Conservation (phyloP, 92 coral and sea anemone species). For the Meandrina meandrites region DNA sequence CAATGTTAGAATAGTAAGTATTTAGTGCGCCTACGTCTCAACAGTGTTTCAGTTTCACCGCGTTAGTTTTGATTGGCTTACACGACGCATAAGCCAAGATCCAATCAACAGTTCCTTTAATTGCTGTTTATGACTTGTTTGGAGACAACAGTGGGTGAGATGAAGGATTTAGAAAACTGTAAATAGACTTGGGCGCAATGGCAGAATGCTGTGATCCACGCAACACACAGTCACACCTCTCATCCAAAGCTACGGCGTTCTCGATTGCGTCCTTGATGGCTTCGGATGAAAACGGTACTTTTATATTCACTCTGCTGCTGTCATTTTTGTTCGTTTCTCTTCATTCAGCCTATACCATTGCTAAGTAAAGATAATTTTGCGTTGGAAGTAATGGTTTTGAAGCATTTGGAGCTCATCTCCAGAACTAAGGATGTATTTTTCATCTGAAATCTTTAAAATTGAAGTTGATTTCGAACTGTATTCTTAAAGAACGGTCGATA, state of each 20-base stretch:
- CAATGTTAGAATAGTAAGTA: neutral
- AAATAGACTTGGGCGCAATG: slow-evolving; percentile 10
- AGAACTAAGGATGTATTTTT: neutral
- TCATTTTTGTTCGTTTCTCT: neutral
- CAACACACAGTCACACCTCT: slow-evolving; percentile 48
- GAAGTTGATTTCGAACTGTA: neutral
- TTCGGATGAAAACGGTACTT: slow-evolving; percentile 59
- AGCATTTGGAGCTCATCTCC: neutral
- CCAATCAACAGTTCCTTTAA: slow-evolving; percentile 80
- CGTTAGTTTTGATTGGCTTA: slow-evolving; percentile 75
- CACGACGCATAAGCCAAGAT: slow-evolving; percentile 60
- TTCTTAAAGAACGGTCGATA: neutral
- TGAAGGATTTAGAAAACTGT: slow-evolving; percentile 45
- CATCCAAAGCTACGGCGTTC: slow-evolving; percentile 91
- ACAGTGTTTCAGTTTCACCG: slow-evolving; percentile 22
- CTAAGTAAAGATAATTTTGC: neutral
- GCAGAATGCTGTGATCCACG: slow-evolving; percentile 42
- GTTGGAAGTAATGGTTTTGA: neutral
- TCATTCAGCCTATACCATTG: neutral
- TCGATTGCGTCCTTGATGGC: slow-evolving; percentile 93
- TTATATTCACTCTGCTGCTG: neutral
- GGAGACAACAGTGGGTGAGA: slow-evolving; percentile 44
- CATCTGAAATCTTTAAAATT: neutral
- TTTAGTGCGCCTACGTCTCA: slow-evolving; percentile 11
- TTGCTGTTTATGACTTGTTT: slow-evolving; percentile 78